Base-by-base conservation (phyloP, 1,140 invertebrate genomes). In the Brachionus koreanus region DNA sequence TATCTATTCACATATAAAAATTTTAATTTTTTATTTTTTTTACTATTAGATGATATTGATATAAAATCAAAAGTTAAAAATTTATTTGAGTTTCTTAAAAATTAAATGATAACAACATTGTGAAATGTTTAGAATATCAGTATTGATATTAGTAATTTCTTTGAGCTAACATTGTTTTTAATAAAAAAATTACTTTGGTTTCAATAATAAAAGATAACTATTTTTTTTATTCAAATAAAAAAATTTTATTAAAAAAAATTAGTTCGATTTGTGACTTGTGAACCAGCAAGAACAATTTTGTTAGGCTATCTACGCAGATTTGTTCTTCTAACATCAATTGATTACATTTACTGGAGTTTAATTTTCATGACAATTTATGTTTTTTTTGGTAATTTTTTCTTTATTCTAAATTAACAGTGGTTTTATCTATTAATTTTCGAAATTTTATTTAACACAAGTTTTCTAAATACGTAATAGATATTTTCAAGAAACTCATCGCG, bases 321-420 rank as follows among this genome's bases (percentile, higher is more conserved):
- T 81, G 94, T 93, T 92, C 88, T 94, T 79, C 85, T 95, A 52
- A 90, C 92, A 2, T 91, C 92, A 74, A 89, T 94, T 13, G 91
- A 94, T 86, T 88, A 90, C 82, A 85, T 94, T 37, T 94, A 92
- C 86, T 93, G 92, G 87, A 93, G 93, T 2, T 85, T 94, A 10
- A 88, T 94, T 39, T 83, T 93, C 0, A 93, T 93, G 84, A 91
- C 92, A 9, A 84, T 93, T 23, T 95, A 94, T 87, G 85, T 91
- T 42, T 87, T 89, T 67, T 43, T 92, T 61, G 92, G 91, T 92
- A 87, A 89, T 87, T 86, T 72, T 79, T 16, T n/a, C n/a, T n/a
- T 49, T 19, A 16, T 46, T 19, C 9, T 19, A 25, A 23, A 19
- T 57, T 42, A 42, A 12, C 37, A 12, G 39, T 46, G 37, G 35